Evolutionary conservation across 2,797 vertebrate genomes (phyloP).

Genomic region (Sciaenops ocellatus): DNA sequence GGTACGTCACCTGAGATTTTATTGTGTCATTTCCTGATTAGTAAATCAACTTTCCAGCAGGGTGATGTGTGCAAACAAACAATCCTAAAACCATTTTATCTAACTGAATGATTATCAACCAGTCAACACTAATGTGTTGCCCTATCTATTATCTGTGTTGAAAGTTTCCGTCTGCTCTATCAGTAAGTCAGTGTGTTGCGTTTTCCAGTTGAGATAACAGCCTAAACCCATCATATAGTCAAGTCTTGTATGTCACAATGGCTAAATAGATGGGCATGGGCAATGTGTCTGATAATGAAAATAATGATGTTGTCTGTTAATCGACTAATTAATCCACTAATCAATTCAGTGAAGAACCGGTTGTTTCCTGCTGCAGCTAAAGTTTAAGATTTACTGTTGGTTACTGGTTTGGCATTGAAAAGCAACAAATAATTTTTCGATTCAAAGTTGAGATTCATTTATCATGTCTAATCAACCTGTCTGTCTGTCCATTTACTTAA

Average conservation of each 20-base stretch:
- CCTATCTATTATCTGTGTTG: neutral
- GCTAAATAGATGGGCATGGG: too few species aligned
- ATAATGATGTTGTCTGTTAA: neutral
- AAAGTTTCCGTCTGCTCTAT: neutral
- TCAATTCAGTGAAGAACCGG: neutral
- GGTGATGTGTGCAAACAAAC: neutral
- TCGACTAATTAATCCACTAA: neutral
- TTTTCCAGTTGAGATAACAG: neutral
- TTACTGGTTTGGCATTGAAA: neutral
- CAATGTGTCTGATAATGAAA: too few species aligned
- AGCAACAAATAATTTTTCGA: neutral
- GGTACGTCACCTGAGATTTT: conserved; percentile 22
- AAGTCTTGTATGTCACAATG: neutral
- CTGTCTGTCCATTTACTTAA: neutral
- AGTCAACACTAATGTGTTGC: neutral
- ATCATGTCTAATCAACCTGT: neutral
- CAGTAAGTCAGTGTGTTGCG: neutral
- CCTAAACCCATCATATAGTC: neutral
- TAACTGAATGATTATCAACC: neutral
- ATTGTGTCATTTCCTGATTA: neutral
- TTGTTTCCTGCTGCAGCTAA: neutral
- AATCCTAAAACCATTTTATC: neutral
- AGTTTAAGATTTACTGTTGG: neutral
- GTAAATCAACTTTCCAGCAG: neutral
- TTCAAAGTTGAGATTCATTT: neutral